phyloP scores from a whole-genome alignment of 2,797 vertebrate genomes.

The Crax fasciolata region DNA sequence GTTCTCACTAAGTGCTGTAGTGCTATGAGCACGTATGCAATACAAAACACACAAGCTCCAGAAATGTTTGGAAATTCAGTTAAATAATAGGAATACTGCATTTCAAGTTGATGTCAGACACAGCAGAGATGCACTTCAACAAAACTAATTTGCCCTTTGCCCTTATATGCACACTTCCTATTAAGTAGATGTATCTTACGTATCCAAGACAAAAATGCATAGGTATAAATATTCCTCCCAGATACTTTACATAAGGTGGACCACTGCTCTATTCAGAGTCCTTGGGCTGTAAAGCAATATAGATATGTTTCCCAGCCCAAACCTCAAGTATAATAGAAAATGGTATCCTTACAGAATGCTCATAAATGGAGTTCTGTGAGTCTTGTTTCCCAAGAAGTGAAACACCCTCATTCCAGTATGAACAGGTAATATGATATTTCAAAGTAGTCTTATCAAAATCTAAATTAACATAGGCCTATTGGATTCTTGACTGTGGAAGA shows the following conservation, averaged over 20 bases:
- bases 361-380: neutral
- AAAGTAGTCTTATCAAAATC: neutral
- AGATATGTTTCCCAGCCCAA: neutral
- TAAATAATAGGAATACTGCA: neutral
- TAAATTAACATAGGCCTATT: neutral
- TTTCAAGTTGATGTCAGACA: neutral
- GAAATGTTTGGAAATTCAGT: neutral
- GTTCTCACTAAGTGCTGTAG: neutral
- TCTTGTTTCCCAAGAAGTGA: neutral
- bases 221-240: neutral
- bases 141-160: neutral
- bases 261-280: neutral
- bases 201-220: neutral
- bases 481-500: neutral
- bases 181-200: neutral
- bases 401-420: neutral
- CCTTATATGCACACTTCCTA: neutral
- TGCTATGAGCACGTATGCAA: fast-evolving
- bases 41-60: neutral
- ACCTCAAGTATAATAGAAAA: neutral
- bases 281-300: neutral
- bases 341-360: neutral
- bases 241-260: neutral
- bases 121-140: neutral
- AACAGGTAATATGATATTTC: neutral